These are phyloP conservation scores for Rhizoglyphus robini DNA, from an alignment of 1,140 invertebrate genomes.

Conservation along the genomic window DNA sequence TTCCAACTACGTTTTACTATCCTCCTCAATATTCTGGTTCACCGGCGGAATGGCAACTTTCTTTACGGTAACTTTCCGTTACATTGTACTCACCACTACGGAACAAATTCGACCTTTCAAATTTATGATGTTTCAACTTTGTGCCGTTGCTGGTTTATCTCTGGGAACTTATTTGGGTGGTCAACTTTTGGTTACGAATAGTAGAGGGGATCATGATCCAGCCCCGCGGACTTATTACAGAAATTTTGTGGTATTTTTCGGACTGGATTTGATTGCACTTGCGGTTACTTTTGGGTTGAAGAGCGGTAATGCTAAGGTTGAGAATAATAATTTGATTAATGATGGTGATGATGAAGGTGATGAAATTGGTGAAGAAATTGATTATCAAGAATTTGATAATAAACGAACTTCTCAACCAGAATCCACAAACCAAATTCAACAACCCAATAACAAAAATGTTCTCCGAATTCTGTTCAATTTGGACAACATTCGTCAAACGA, in stretches of 20 bases:
- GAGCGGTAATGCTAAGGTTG: no score
- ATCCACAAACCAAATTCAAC: no score
- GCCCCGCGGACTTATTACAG: neutral
- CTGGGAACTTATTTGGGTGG: neutral
- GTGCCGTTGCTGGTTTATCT: neutral
- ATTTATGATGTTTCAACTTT: constrained; percentile 2
- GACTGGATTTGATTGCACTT: neutral
- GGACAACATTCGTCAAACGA: no score
- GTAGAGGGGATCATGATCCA: no score
- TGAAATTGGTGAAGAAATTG: neutral
- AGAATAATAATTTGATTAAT: no score
- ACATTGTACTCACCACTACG: neutral
- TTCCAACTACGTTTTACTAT: neutral
- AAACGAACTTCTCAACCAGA: no score
- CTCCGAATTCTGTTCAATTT: no score
- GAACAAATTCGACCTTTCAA: neutral
- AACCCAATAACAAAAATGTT: no score
- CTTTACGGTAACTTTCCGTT: neutral
- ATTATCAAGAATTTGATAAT: no score
- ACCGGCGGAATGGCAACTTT: neutral
- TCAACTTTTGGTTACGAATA: neutral
- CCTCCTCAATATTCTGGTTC: neutral
- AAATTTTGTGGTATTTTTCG: neutral
- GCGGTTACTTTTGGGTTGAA: neutral
- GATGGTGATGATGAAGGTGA: neutral